Evolutionary conservation across 2,113 vertebrate genomes (phyloP).

Genomic region (Cervus canadensis): DNA sequence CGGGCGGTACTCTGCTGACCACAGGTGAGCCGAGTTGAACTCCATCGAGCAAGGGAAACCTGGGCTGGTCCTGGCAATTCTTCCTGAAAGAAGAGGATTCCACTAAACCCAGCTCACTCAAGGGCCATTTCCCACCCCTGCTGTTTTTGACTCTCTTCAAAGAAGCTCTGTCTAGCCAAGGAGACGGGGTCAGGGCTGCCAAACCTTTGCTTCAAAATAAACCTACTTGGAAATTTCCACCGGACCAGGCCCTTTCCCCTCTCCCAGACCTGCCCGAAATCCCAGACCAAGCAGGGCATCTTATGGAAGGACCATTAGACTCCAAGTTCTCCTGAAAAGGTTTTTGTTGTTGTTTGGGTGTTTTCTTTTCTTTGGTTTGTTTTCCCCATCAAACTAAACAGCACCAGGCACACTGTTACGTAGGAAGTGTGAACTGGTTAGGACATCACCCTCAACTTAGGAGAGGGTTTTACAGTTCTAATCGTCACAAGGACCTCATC

Average conservation of each 20-base stretch:
- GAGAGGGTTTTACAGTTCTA: background rate
- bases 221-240: slow-evolving; percentile 64
- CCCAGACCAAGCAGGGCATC: background rate
- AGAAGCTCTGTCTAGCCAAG: slow-evolving; percentile 47
- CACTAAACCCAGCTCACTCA: background rate
- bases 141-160: slow-evolving; percentile 49
- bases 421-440: background rate
- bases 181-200: slow-evolving; percentile 20
- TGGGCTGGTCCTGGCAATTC: background rate
- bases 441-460: background rate
- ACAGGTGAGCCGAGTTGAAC: background rate
- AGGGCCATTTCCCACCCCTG: background rate
- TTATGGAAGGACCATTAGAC: accelerated
- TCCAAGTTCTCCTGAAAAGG: accelerated
- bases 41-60: background rate
- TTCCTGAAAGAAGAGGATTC: slow-evolving; percentile 5
- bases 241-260: background rate
- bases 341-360: too few relatives aligned
- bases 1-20: accelerated
- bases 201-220: slow-evolving; percentile 26
- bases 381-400: background rate
- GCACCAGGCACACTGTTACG: background rate
- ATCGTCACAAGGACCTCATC: background rate
- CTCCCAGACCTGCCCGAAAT: background rate
- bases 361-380: background rate